A percentile compares a stretch with the other conserved stretches of the same genome.
Conservation (phyloP, 64 coral and sea anemone genomes). For the Platygyra sinensis region DNA sequence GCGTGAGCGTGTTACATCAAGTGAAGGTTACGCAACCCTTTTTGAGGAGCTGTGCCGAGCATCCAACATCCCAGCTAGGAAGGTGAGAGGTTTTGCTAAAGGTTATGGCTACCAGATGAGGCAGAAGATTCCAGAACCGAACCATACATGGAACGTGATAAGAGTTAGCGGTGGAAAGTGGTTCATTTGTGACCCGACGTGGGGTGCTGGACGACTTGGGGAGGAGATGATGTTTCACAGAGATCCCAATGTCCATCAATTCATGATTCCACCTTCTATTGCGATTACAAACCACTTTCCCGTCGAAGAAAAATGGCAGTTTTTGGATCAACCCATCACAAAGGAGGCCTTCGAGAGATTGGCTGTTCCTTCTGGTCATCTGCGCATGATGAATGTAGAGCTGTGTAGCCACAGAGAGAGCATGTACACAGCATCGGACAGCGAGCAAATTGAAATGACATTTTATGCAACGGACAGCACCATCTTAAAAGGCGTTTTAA, state of each 20-base stretch:
- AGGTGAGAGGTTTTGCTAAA: constrained; percentile 55
- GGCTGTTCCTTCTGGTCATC: constrained; percentile 7
- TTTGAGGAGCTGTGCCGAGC: constrained; percentile 50
- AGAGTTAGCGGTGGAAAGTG: constrained; percentile 36
- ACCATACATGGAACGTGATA: constrained; percentile 67
- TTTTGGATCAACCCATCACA: constrained; percentile 38
- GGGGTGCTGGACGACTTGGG: constrained; percentile 41
- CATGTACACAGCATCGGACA: constrained; percentile 37
- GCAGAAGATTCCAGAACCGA: constrained; percentile 38
- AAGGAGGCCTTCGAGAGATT: constrained; percentile 42
- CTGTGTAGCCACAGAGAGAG: constrained; percentile 38
- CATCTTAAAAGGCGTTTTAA: constrained; percentile 47
- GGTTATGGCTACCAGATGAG: constrained; percentile 51
- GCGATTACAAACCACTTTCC: constrained; percentile 50
- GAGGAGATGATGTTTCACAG: constrained; percentile 61
- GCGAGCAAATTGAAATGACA: constrained; percentile 57
- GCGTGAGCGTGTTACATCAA: constrained; percentile 4
- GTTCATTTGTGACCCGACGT: constrained; percentile 61
- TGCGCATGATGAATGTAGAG: constrained; percentile 41
- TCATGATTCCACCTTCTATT: constrained; percentile 37
- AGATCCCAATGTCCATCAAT: constrained; percentile 42
- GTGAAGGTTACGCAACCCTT: constrained; percentile 53
- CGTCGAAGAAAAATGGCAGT: constrained; percentile 60
- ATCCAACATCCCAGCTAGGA: constrained; percentile 21
- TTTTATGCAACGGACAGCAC: constrained; percentile 41